phyloP scores from a whole-genome alignment of 2,113 vertebrate species.

The Pelmatolapia mariae region DNA sequence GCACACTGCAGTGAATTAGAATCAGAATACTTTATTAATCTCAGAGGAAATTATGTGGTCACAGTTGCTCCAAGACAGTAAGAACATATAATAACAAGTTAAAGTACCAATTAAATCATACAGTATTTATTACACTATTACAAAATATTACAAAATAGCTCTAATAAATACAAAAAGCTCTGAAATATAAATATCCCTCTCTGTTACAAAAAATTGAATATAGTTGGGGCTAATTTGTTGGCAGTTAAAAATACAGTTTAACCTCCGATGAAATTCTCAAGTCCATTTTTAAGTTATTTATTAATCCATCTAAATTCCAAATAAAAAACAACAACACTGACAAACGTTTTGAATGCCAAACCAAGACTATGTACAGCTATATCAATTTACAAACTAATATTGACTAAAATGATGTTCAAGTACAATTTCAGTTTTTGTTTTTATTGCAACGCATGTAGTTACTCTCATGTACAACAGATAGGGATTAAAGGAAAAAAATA shows the following conservation, averaged over 20 bases:
- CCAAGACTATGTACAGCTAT: neutral
- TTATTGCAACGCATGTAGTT: neutral
- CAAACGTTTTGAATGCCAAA: neutral
- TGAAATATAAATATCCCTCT: neutral
- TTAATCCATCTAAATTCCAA: neutral
- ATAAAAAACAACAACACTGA: neutral
- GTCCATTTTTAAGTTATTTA: neutral
- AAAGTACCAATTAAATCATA: neutral
- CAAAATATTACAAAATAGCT: neutral
- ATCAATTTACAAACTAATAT: neutral
- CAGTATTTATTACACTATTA: neutral
- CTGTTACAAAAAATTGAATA: accelerated
- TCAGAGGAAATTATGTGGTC: neutral
- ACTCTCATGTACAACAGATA: neutral
- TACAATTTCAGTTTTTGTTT: neutral
- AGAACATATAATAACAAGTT: neutral
- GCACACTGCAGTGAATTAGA: neutral
- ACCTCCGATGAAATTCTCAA: neutral
- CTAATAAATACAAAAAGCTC: neutral
- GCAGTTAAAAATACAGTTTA: neutral
- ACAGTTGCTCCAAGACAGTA: neutral
- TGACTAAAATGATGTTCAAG: neutral
- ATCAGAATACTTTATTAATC: neutral
- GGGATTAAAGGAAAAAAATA: neutral
- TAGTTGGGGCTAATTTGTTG: neutral